Conservation (phyloP, 2,888 invertebrate species). For the Strigamia maritima region DNA sequence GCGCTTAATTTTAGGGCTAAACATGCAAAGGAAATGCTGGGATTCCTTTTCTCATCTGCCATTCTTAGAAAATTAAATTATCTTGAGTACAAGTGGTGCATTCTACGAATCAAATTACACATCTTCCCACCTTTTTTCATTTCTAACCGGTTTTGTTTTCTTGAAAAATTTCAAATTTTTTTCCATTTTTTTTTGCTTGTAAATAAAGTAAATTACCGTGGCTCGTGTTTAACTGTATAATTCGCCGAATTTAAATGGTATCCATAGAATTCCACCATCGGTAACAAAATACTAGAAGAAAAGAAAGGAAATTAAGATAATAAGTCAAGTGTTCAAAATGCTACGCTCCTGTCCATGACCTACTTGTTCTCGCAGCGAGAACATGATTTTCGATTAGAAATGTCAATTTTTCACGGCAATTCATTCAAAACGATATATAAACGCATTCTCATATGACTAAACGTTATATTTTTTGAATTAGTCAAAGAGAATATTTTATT, state of each 20-base stretch:
- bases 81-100: not conserved
- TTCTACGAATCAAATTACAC: not conserved
- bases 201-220: not conserved
- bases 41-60: not conserved
- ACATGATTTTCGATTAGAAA: not conserved
- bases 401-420: not conserved
- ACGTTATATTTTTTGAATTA: not conserved
- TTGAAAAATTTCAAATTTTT: not conserved
- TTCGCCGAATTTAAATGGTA: too few relatives aligned
- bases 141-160: not conserved
- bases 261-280: too few relatives aligned
- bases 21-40: not conserved
- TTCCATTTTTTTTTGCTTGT: not conserved
- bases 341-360: not conserved
- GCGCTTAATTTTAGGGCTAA: not conserved
- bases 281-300: not conserved
- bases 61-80: not conserved
- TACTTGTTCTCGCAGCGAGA: not conserved
- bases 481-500: too few relatives aligned
- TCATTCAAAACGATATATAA: not conserved
- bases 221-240: too few relatives aligned
- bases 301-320: not conserved
- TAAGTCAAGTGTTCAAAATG: not conserved
- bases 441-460: not conserved
- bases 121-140: not conserved